Conservation (phyloP, 2,797 vertebrate species). For the Setipinna tenuifilis region DNA sequence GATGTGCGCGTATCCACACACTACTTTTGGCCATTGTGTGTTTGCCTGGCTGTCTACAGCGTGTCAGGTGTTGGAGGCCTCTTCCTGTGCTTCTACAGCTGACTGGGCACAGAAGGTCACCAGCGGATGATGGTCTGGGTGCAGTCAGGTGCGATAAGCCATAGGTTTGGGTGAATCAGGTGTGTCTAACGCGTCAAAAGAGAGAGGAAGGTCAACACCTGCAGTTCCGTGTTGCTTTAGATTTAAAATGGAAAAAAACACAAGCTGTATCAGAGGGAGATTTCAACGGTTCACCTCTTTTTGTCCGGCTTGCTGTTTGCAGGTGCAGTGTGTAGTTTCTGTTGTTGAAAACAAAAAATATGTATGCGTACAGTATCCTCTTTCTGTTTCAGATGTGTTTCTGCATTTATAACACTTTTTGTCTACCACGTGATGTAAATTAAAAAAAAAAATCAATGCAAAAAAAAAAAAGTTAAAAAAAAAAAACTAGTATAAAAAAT, state of each 20-base stretch:
- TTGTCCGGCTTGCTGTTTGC: slow-evolving; percentile 80
- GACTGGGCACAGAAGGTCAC: not conserved
- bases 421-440: slow-evolving; percentile 58
- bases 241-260: slow-evolving; percentile 13
- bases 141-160: not conserved
- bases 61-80: too few relatives aligned
- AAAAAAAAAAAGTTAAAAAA: slow-evolving; percentile 52
- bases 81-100: not conserved
- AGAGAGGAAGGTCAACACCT: not conserved
- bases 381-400: too few relatives aligned
- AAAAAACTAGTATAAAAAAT: not conserved
- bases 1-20: too few relatives aligned
- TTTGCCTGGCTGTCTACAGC: not conserved
- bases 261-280: slow-evolving; percentile 74
- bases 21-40: not conserved
- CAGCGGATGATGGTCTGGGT: not conserved
- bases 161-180: not conserved
- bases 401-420: slow-evolving; percentile 78
- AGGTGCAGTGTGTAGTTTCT: slow-evolving; percentile 55
- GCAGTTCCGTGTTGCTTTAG: not conserved
- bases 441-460: slow-evolving; percentile 43
- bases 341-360: not conserved
- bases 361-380: too few relatives aligned
- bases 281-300: slow-evolving; percentile 77
- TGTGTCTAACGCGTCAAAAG: not conserved